Evolutionary conservation across 2,888 invertebrate genomes (phyloP).

Genomic region (Bombylius major): DNA sequence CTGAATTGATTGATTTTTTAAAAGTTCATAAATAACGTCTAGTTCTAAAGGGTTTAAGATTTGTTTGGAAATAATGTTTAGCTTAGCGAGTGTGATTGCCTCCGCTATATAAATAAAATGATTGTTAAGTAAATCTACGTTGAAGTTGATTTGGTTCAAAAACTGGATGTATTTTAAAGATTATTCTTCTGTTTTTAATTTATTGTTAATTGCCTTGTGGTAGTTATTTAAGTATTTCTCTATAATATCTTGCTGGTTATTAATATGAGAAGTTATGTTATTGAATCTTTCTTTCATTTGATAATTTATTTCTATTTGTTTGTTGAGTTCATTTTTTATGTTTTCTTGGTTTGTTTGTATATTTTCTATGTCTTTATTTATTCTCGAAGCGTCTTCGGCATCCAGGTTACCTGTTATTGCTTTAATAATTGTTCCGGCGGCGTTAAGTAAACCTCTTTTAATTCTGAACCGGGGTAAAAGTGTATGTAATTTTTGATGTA

Average conservation of each 20-base stretch:
- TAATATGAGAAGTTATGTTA: neutral
- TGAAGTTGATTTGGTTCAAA: constrained; percentile 7
- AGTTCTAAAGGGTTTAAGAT: constrained; percentile 10
- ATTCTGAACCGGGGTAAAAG: neutral
- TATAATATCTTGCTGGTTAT: constrained; percentile 9
- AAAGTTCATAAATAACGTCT: neutral
- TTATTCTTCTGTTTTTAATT: neutral
- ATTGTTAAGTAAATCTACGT: constrained; percentile 8
- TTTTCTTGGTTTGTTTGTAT: neutral
- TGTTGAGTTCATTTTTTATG: neutral
- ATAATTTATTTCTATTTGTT: neutral
- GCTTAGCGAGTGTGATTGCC: constrained; percentile 8
- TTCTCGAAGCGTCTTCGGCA: neutral
- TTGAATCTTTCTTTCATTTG: constrained; percentile 1
- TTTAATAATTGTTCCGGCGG: neutral
- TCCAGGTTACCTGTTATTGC: neutral
- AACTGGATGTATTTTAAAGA: constrained; percentile 3
- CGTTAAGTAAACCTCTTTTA: constrained; percentile 3
- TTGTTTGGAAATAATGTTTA: constrained; percentile 11
- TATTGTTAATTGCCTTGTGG: constrained; percentile 3
- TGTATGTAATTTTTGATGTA: neutral
- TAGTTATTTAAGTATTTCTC: constrained; percentile 2
- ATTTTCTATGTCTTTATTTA: neutral
- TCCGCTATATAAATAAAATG: constrained; percentile 12
- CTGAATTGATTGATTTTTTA: neutral